Evolutionary conservation across 2,888 invertebrate species (phyloP), one percentile per base, ranked within the genome.

Genomic region (Dasysyrphus albostriatus): DNA sequence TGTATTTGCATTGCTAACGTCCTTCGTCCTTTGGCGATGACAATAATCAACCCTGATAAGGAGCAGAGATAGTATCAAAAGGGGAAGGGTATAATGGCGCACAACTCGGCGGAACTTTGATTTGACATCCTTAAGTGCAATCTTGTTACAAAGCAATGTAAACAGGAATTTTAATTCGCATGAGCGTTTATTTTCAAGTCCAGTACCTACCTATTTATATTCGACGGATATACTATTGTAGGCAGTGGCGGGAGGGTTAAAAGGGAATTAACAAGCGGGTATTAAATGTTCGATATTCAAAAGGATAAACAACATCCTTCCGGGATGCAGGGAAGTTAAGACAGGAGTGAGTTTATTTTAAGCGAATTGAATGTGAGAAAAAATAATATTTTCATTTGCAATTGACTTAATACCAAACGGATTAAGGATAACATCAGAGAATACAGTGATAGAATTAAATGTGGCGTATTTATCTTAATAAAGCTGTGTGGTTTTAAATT

Each of bases 81-180:
- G 34, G 42, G 16, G 39, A 19, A 29, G 42, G 51, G 69, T 29
- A 47, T 7, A n/a, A 8, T 14, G 77, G 14, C 49, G 34, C 37
- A 0, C 63, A 3, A 24, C 24, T 24, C 24, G 49, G 16, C 65
- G 87, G 69, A 69, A 69, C 82, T 87, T 87, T 87, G 87, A 83
- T 88, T 88, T 90, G 92, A 92, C 92, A 90, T 90, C 90, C 91
- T 91, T 91, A 91, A 92, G 92, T 92, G 90, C 91, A 92, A 92
- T 92, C 92, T 91, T 91, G 91, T 92, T 92, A 91, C 90, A 90
- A 92, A 92, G 90, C 90, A 91, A 91, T 92, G 91, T 92, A 91
- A 92, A 92, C 92, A 91, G 90, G 90, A 90, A 90, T 90, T 90
- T 91, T 91, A 91, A 91, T 90, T 91, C 91, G 72, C 65, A 72